Percentiles rank a stretch among this genome's conserved stretches.
Evolutionary conservation across 2,113 vertebrate genomes (phyloP).

Genomic region (Sander vitreus): DNA sequence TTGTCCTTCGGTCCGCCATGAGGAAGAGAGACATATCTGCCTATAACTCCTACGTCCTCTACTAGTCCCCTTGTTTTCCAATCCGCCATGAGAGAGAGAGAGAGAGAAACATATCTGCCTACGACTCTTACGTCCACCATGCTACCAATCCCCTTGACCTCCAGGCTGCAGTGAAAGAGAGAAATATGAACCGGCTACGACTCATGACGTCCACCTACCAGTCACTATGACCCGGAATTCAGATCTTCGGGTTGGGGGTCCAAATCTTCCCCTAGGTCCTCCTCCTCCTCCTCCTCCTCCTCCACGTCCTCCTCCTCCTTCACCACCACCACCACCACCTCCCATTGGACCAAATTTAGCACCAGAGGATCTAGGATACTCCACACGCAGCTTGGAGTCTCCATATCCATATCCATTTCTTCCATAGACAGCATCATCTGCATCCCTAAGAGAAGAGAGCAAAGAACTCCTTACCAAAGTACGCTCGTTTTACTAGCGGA

Average conservation of each 20-base stretch:
- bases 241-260: conserved; percentile 90
- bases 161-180: conserved; percentile 48
- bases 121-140: conserved; percentile 52
- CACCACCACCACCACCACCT: conserved; percentile 43
- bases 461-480: conserved; percentile 84
- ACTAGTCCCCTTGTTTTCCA: conserved; percentile 44
- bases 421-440: conserved; percentile 90
- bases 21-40: conserved; percentile 28
- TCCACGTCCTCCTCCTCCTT: conserved; percentile 63
- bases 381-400: conserved; percentile 92
- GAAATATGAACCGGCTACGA: conserved; percentile 58
- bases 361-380: conserved; percentile 89
- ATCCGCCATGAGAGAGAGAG: conserved; percentile 32
- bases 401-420: conserved; percentile 91
- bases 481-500: conserved; percentile 57
- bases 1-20: conserved; percentile 36
- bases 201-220: conserved; percentile 80
- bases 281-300: conserved; percentile 76
- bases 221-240: conserved; percentile 93
- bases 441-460: conserved; percentile 88
- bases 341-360: conserved; percentile 82
- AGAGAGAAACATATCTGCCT: conserved; percentile 33
- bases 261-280: conserved; percentile 88
- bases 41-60: conserved; percentile 6
- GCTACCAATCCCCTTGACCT: conserved; percentile 60